Conservation (phyloP, 92 coral and sea anemone genomes). For the Pocillopora grandis region DNA sequence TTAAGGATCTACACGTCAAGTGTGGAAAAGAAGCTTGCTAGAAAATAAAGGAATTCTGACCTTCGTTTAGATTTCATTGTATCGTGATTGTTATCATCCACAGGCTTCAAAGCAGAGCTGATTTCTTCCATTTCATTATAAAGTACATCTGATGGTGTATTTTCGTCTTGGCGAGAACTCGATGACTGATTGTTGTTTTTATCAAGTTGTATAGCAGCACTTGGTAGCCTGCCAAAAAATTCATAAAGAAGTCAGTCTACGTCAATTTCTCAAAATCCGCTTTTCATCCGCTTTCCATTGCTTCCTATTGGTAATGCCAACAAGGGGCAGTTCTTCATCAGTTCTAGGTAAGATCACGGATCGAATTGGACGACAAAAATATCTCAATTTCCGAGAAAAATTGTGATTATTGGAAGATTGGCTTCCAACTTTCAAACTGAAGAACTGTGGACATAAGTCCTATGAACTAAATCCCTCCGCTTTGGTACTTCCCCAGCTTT, state of each 20-base stretch:
- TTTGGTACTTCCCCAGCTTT: too few relatives aligned
- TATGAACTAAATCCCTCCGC: too few relatives aligned
- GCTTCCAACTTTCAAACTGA: too few relatives aligned
- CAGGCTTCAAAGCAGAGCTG: not conserved
- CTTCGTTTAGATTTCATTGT: conserved; percentile 14
- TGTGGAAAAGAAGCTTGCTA: not conserved
- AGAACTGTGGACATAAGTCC: too few relatives aligned
- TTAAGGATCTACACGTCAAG: not conserved
- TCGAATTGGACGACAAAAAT: too few relatives aligned
- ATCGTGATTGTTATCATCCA: not conserved
- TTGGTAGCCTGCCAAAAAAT: not conserved
- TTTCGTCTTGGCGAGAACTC: not conserved
- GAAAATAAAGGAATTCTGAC: not conserved
- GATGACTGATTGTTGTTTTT: conserved; percentile 17
- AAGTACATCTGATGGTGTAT: not conserved
- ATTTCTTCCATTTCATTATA: not conserved
- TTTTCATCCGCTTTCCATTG: too few relatives aligned
- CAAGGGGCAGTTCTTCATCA: too few relatives aligned
- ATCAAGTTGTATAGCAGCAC: not conserved
- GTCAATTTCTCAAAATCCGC: too few relatives aligned
- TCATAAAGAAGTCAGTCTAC: not conserved
- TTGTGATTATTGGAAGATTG: too few relatives aligned
- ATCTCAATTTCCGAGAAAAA: too few relatives aligned
- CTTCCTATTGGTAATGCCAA: too few relatives aligned
- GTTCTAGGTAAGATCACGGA: too few relatives aligned